Conservation (phyloP, 2,113 vertebrate genomes). For the Nicator chloris region DNA sequence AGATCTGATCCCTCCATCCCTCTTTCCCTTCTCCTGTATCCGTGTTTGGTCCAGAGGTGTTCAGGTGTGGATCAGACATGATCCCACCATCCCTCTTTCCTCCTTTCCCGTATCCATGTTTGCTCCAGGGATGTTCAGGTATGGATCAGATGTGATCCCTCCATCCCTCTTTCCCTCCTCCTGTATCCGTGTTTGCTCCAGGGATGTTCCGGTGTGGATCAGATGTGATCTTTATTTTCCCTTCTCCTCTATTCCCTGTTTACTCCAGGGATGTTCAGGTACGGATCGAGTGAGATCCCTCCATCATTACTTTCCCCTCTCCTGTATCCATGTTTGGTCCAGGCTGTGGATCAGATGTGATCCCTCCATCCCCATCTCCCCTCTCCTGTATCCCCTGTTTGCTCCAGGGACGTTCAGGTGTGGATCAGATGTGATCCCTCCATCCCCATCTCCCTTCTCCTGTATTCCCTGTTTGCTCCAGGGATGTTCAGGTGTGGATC, state of each 20-base stretch:
- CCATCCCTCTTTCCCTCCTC: fast-evolving
- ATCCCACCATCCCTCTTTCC: background rate
- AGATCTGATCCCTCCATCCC: background rate
- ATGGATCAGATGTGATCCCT: fast-evolving
- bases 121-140: fast-evolving
- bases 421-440: background rate
- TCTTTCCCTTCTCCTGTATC: too few species aligned
- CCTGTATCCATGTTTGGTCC: fast-evolving
- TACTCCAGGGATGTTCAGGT: fast-evolving
- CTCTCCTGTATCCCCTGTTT: fast-evolving
- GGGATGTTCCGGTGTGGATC: background rate
- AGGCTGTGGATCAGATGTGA: background rate
- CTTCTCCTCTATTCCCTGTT: background rate
- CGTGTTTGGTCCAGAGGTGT: background rate
- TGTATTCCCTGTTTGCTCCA: fast-evolving
- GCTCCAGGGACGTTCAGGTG: fast-evolving
- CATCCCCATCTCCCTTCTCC: background rate
- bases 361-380: background rate
- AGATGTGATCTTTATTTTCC: fast-evolving
- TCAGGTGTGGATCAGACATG: fast-evolving
- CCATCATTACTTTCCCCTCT: background rate
- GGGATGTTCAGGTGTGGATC: too few species aligned
- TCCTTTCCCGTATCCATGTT: fast-evolving
- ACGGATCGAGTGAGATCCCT: background rate
- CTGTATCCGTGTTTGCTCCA: fast-evolving